phyloP scores from a whole-genome alignment of 2,797 vertebrate genomes.

The Pseudotriccus pelzelni region DNA sequence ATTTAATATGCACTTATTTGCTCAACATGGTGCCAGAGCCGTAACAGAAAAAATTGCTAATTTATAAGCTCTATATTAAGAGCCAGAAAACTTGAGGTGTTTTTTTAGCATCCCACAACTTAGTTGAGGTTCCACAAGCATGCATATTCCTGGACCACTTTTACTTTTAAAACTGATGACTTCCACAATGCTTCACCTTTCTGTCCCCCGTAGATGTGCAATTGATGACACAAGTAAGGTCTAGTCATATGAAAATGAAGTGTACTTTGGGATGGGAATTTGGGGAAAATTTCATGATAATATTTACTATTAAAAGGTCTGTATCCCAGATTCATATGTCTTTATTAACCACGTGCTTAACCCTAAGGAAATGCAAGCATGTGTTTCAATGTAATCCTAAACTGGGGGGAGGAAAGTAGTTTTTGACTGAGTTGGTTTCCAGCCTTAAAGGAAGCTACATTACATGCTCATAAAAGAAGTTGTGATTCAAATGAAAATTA shows the following conservation, averaged over 20 bases:
- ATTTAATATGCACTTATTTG: conserved; percentile 38
- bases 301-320: background rate
- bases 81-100: conserved; percentile 16
- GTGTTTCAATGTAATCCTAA: background rate
- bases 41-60: background rate
- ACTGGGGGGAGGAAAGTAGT: background rate
- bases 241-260: background rate
- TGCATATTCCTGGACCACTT: background rate
- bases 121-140: background rate
- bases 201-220: background rate
- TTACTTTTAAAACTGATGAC: background rate
- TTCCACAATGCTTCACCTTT: background rate
- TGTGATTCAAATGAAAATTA: background rate
- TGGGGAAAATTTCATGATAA: background rate
- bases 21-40: background rate
- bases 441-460: background rate
- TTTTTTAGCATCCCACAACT: background rate
- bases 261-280: background rate
- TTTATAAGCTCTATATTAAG: background rate
- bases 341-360: background rate
- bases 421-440: conserved; percentile 4
- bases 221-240: background rate
- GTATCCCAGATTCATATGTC: background rate
- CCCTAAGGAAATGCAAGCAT: background rate
- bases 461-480: background rate